These are phyloP conservation scores for Pammene fasciana DNA, from an alignment of 2,888 invertebrate species.

Conservation along the genomic window DNA sequence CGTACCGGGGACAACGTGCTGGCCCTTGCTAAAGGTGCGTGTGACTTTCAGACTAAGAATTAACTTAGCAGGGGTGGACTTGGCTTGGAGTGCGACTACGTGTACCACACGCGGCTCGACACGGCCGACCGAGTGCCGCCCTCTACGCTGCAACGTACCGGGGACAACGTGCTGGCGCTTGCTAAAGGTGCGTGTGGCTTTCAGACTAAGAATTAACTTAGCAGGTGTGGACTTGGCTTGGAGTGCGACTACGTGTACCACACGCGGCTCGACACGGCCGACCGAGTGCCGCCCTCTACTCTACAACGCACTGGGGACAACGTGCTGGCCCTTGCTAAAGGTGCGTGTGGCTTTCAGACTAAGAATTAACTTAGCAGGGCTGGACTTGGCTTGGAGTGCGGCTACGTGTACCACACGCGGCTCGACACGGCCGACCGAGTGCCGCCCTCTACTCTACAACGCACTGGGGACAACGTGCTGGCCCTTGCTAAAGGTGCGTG, in stretches of 20 bases:
- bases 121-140: conserved; percentile 89
- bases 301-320: conserved; percentile 96
- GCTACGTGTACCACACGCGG: conserved; percentile 96
- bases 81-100: conserved; percentile 95
- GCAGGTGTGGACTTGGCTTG: conserved; percentile 96
- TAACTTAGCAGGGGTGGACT: conserved; percentile 88
- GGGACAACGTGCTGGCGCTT: conserved; percentile 93
- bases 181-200: conserved; percentile 47
- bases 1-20: conserved; percentile 95
- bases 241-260: conserved; percentile 95
- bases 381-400: conserved; percentile 95
- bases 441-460: conserved; percentile 91
- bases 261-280: conserved; percentile 92
- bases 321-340: conserved; percentile 86
- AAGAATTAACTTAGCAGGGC: conserved; percentile 84
- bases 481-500: conserved; percentile 78
- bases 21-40: conserved; percentile 78
- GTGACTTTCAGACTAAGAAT: no score
- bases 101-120: conserved; percentile 96
- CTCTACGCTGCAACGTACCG: conserved; percentile 93
- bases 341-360: background rate
- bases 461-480: conserved; percentile 95
- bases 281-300: conserved; percentile 90
- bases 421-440: conserved; percentile 92
- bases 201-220: conserved; percentile 29